Conservation (phyloP, 2,113 vertebrate species). For the Pyrgilauda ruficollis region DNA sequence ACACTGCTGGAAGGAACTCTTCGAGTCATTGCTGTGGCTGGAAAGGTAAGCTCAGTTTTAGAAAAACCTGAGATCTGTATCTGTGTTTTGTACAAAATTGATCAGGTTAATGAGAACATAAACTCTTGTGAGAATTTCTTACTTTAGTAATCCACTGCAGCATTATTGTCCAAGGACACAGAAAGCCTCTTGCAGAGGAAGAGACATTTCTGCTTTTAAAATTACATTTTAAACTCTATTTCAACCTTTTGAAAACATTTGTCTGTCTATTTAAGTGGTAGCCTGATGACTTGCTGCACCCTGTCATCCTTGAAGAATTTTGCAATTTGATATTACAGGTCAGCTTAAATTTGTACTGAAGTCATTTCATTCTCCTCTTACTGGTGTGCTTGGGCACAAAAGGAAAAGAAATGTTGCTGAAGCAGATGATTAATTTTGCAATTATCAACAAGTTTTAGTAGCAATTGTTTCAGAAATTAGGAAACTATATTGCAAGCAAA, state of each 20-base stretch:
- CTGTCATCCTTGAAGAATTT: background rate
- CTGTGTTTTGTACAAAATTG: background rate
- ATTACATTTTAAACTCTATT: background rate
- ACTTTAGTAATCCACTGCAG: background rate
- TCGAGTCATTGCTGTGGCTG: background rate
- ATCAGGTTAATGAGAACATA: background rate
- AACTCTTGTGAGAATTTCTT: background rate
- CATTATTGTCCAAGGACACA: background rate
- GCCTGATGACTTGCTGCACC: background rate
- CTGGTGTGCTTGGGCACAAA: background rate
- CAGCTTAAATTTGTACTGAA: background rate
- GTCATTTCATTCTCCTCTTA: background rate
- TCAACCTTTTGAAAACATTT: background rate
- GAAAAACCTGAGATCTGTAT: background rate
- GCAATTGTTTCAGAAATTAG: background rate
- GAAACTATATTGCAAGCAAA: background rate
- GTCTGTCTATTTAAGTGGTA: background rate
- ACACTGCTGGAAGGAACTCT: background rate
- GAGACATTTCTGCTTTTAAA: background rate
- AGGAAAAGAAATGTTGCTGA: background rate
- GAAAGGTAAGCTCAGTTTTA: background rate
- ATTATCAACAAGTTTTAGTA: background rate
- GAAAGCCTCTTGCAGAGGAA: background rate
- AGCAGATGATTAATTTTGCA: background rate
- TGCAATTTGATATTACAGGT: background rate